Conservation (phyloP, 2,797 vertebrate species). For the Pseudochirops cupreus region DNA sequence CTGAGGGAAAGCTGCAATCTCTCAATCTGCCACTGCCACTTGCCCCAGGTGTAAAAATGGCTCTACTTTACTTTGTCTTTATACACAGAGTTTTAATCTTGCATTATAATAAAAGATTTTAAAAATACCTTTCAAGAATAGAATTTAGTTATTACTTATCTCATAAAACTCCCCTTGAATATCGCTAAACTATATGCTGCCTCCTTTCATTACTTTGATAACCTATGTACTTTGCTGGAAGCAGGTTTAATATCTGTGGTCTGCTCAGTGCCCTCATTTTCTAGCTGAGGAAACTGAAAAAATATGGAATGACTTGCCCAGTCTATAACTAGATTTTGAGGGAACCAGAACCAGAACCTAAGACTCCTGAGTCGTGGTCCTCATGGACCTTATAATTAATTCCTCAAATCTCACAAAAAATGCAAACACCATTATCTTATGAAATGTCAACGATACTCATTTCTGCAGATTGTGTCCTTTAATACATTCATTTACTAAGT, state of each 20-base stretch:
- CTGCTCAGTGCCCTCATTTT: not conserved
- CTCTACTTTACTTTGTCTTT: not conserved
- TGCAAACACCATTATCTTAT: not conserved
- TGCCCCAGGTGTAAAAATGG: not conserved
- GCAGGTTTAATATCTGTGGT: not conserved
- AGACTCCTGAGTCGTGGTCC: not conserved
- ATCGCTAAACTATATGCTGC: not conserved
- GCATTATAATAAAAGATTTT: not conserved
- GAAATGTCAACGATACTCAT: not conserved
- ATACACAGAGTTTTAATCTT: not conserved
- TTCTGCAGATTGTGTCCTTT: not conserved
- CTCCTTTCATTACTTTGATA: not conserved
- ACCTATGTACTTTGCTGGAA: not conserved
- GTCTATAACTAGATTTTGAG: not conserved
- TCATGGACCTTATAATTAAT: not conserved
- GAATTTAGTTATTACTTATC: not conserved
- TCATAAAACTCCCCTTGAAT: not conserved
- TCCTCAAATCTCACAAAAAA: not conserved
- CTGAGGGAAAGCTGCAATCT: not conserved
- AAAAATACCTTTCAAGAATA: not conserved
- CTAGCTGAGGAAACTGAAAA: slow-evolving; percentile 10
- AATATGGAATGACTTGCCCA: not conserved
- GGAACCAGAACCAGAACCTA: not conserved
- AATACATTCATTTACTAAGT: not conserved
- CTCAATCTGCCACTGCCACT: not conserved